These are phyloP conservation scores for Nothoprocta perdicaria DNA, from an alignment of 2,113 vertebrate genomes.

Conservation along the genomic window DNA sequence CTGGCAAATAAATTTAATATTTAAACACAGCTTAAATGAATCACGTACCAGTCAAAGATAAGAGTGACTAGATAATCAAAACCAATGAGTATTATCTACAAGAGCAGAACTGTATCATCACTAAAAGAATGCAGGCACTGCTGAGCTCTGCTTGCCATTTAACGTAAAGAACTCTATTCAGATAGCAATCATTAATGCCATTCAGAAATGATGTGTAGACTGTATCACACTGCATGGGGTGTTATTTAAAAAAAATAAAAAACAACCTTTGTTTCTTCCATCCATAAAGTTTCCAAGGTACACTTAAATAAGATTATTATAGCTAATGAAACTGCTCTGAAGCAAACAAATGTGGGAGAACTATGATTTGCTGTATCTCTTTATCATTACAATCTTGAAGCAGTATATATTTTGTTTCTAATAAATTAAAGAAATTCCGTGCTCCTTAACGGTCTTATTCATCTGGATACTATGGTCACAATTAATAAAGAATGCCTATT, in stretches of 20 bases:
- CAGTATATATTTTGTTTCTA: not conserved
- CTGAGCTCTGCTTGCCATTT: not conserved
- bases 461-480: not conserved
- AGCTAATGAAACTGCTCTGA: not conserved
- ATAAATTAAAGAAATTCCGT: not conserved
- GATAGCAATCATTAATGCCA: not conserved
- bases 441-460: not conserved
- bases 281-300: constrained; percentile 21
- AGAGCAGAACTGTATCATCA: not conserved
- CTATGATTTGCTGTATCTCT: not conserved
- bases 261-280: not conserved
- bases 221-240: not conserved
- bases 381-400: not conserved
- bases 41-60: not conserved
- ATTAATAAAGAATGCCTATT: constrained; percentile 39
- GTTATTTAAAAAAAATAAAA: not conserved
- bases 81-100: not conserved
- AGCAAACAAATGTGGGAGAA: not conserved
- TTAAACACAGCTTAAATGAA: not conserved
- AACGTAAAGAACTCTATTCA: not conserved
- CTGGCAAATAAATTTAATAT: not conserved
- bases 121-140: not conserved
- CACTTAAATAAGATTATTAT: not conserved
- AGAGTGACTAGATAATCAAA: not conserved
- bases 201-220: not conserved